Evolutionary conservation across 2,113 vertebrate species (phyloP), one percentile per base, ranked within the genome.

Genomic region (Forbesichthys agassizii): DNA sequence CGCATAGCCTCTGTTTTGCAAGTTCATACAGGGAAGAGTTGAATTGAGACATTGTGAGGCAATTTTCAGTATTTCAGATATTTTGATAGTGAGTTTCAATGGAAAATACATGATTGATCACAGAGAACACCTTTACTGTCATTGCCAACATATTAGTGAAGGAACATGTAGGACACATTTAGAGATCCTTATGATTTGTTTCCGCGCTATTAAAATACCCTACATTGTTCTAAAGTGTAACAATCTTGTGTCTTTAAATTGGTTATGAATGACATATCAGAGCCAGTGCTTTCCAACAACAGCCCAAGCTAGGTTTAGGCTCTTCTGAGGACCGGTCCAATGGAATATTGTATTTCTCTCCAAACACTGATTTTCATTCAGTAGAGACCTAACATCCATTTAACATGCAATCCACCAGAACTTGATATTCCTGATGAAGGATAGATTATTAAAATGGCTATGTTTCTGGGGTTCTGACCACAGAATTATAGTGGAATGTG

Each of bases 261-360:
- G 3, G 18, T 58, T 62, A 20, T 59, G 68, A 79, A 59, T 72
- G 73, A 80, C 80, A 69, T 66, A 63, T 66, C 55, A 46, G 46
- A 68, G 60, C 18, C 56, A 63, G 33, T 60, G 48, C 49, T 70
- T 72, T 84, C 49, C 66, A 61, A 68, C 69, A 61, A 75, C 33
- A 74, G 16, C 52, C 73, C 47, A 47, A 48, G 56, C 48, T 33
- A 20, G 65, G 52, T 77, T 54, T 70, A 71, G 62, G 56, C 48
- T 54, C 71, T 54, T 54, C 71, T 54, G 61, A 65, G 66, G 74
- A 67, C 42, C 16, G 56, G 51, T 55, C 74, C 58, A 33, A 48
- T 54, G 27, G 69, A 74, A 80, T 77, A 79, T 84, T 74, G 36
- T 51, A 58, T 88, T 87, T 58, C 80, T 86, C 60, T 81, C 51